A percentile compares a stretch with the other conserved stretches of the same genome.
These are phyloP conservation scores for Bombyx mori DNA, from an alignment of 1,140 invertebrate genomes.

Conservation along the genomic window ASM3026992v2 NC_085128.1:12046001-12046500, in stretches of 20 bases:
- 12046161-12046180: conserved; percentile 58
- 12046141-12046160: conserved; percentile 42
- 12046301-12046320: conserved; percentile 70
- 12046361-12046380: conserved; percentile 26
- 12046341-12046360: conserved; percentile 28
- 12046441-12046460: no score
- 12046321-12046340: conserved; percentile 29
- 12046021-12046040: no score
- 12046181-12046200: conserved; percentile 61
- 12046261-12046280: conserved; percentile 71
- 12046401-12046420: conserved; percentile 33
- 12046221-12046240: conserved; percentile 64
- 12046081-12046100: no score
- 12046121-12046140: conserved; percentile 9
- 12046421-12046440: conserved; percentile 12
- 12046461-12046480: no score
- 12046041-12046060: no score
- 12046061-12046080: no score
- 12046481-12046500: no score
- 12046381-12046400: conserved; percentile 34
- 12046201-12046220: conserved; percentile 69
- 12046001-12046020: no score
- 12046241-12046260: conserved; percentile 70
- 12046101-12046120: no score
- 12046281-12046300: conserved; percentile 67